These are phyloP conservation scores for Phrynocephalus versicolor DNA, from an alignment of 2,113 vertebrate genomes.

Conservation along the genomic window DNA sequence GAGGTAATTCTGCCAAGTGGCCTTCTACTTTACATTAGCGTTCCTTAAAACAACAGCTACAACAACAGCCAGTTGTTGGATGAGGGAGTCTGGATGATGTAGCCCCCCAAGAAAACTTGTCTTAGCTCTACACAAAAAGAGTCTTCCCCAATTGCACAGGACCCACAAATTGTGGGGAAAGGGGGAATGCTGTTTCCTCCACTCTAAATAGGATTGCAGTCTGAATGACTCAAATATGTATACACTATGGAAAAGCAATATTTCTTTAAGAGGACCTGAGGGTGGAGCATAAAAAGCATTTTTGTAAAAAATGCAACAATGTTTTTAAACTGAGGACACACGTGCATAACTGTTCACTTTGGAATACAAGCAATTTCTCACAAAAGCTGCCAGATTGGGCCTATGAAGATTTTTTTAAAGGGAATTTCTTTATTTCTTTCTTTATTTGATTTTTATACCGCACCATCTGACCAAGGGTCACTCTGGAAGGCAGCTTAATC, in stretches of 20 bases:
- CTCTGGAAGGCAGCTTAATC: conserved; percentile 39
- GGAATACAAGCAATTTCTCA: conserved; percentile 26
- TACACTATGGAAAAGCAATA: background rate
- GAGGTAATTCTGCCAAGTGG: too few relatives aligned
- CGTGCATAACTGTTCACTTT: background rate
- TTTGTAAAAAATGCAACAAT: background rate
- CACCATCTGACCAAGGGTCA: too few relatives aligned
- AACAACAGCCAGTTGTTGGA: too few relatives aligned
- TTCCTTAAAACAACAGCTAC: too few relatives aligned
- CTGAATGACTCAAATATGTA: background rate
- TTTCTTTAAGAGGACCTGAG: background rate
- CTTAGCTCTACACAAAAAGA: too few relatives aligned
- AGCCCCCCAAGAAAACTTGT: too few relatives aligned
- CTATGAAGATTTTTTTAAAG: too few relatives aligned
- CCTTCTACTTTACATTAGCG: too few relatives aligned
- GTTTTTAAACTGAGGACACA: conserved; percentile 18
- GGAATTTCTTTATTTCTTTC: too few relatives aligned
- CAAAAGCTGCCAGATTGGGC: conserved; percentile 7
- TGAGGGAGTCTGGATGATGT: too few relatives aligned
- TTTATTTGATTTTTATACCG: too few relatives aligned
- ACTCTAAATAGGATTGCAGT: background rate
- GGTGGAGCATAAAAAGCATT: background rate
- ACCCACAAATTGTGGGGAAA: background rate
- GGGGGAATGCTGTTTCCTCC: background rate
- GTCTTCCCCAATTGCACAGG: too few relatives aligned